Base-by-base conservation (phyloP, 2,888 invertebrate species). In the Arrhopalites spinosus region DNA sequence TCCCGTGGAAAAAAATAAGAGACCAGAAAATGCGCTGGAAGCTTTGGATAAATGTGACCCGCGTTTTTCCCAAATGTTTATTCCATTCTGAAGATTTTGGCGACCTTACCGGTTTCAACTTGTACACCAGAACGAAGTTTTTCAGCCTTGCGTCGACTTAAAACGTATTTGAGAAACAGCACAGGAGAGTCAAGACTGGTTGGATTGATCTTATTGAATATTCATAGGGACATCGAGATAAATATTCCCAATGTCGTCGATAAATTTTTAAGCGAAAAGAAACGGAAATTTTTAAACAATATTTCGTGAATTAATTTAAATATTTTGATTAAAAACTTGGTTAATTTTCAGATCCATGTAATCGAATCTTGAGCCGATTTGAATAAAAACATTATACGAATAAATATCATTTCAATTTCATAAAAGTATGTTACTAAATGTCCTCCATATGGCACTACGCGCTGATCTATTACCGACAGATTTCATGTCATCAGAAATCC, bases 41-140 rank as follows among this genome's bases (percentile, higher is more conserved):
- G 59, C 25, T 3, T 23, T 59, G 11, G 59, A 7, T 3, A 25
- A 8, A 59, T 59, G 59, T 59, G 59, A 59, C 23, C 8, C 59
- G 1, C 8, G 8, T 20, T 8, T 20, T 59, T 59, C 11, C 69
- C 69, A 15, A 29, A 11, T 25, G 53, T 69, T 53, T 20, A 53
- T 69, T 15, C 1, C 17, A 23, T 69, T 8, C 53, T 69, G 3
- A 69, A 69, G 53, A 53, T 53, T 2, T 29, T 69, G 15, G 50
- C 53, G 11, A 69, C 69, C 8, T 2, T 69, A 3, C 69, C 53
- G 2, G 69, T 69, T 0, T 50, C 69, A n/a, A 69, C 69, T 3
- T 23, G 27, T 13, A 69, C 69, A 2, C 29, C 69, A 23, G 69
- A 69, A 29, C 2, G 69, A 8, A 69, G 15, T 1, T 69, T 69